These are phyloP conservation scores for Synanthedon myopaeformis DNA, from an alignment of 2,888 invertebrate species.

Conservation along the genomic window DNA sequence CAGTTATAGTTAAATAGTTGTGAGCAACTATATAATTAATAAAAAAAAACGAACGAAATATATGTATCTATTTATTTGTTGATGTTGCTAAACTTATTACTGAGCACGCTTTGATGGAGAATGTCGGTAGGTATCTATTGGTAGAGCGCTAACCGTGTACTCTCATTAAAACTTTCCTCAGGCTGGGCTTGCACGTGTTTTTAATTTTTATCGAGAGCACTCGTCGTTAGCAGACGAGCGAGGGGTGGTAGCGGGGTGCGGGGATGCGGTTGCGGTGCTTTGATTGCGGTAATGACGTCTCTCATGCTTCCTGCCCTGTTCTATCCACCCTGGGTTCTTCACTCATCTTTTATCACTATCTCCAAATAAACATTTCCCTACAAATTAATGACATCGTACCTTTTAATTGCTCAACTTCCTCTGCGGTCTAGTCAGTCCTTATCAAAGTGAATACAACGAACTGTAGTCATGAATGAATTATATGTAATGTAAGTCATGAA, in stretches of 20 bases:
- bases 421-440: slow-evolving; percentile 4
- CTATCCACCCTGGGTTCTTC: slow-evolving; percentile 25
- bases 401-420: slow-evolving; percentile 29
- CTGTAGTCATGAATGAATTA: no score
- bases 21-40: no score
- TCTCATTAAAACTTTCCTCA: slow-evolving; percentile 71
- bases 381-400: slow-evolving; percentile 45
- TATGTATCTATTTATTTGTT: no score
- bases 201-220: slow-evolving; percentile 71
- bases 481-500: no score
- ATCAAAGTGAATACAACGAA: no score
- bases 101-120: neutral
- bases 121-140: slow-evolving; percentile 2
- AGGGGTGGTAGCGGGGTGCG: slow-evolving; percentile 11
- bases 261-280: slow-evolving; percentile 53
- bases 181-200: slow-evolving; percentile 68
- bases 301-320: slow-evolving; percentile 12
- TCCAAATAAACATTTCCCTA: slow-evolving; percentile 53
- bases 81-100: neutral
- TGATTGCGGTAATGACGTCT: slow-evolving; percentile 69
- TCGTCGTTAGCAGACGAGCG: slow-evolving; percentile 51
- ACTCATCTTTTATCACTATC: slow-evolving; percentile 52
- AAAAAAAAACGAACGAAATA: no score
- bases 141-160: slow-evolving; percentile 47
- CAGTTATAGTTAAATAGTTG: no score